Evolutionary conservation across 2,888 invertebrate species (phyloP).

Genomic region (Pheosia tremula): DNA sequence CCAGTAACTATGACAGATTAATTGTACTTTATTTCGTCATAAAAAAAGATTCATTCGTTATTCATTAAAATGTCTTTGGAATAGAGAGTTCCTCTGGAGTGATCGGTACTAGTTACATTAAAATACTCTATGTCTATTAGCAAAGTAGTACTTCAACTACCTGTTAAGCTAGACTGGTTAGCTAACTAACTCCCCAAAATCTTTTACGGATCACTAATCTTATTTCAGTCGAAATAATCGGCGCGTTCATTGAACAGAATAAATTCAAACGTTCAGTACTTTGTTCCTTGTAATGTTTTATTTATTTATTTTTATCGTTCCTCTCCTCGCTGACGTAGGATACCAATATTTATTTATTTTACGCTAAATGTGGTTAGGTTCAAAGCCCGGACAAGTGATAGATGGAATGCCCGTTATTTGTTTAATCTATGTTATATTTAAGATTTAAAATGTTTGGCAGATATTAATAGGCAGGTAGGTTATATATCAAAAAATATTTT

Average conservation of each 20-base stretch:
- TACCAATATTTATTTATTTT: constrained; percentile 4
- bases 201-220: neutral
- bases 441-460: neutral
- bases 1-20: no score
- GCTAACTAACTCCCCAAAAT: neutral
- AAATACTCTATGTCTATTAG: no score
- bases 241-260: neutral
- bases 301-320: neutral
- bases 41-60: no score
- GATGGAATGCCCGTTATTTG: neutral
- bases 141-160: neutral
- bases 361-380: neutral
- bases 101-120: no score
- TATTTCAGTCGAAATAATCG: neutral
- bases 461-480: no score
- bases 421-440: neutral
- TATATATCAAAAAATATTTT: no score
- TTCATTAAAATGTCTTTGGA: no score
- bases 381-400: neutral
- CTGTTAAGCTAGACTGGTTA: neutral
- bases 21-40: no score
- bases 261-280: neutral
- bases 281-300: neutral
- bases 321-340: neutral
- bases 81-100: no score